Base-by-base conservation (phyloP, 2,797 vertebrate genomes). In the Pampus argenteus region DNA sequence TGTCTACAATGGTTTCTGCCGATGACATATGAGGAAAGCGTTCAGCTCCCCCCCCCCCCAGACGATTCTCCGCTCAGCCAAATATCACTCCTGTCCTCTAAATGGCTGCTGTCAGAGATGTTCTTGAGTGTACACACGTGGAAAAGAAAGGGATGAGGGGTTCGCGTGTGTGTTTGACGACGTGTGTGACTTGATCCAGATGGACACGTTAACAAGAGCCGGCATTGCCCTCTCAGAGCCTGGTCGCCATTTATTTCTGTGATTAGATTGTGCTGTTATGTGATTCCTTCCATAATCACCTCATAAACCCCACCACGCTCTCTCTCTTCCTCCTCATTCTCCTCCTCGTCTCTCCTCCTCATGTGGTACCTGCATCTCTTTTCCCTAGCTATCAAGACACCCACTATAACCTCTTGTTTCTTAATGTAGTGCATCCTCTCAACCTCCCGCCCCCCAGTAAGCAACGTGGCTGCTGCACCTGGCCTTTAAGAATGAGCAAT, bases 401-500 rank as follows among this genome's bases (percentile, higher is more conserved):
- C 54, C 62, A 36, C 40, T n/a, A 56, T 75, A 76, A 76, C 69
- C 40, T 84, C 74, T 51, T 64, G 72, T 78, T 71, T 79, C 72
- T 81, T 88, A 81, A 86, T 77, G 78, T 64, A 66, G 81, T 82
- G 74, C 71, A 66, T 85, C 85, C 59, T 74, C 66, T 78, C 85
- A 48, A 69, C 76, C 76, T 69, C 60, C 60, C 22, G 6, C 66
- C 85, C 54, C 40, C 69, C 51, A 40, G 69, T 49, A 68, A 64
- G 76, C 74, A 59, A 74, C 54, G 47, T 55, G 69, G 78, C 79
- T 66, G 78, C 79, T 66, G 83, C 83, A 89, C 83, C 85, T 88
- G 84, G 87, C 76, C 83, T 81, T 77, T 88, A 74, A 89, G 86
- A 88, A 88, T 91, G 90, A 92, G 86, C 89, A 91, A 90, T 90